Evolutionary conservation across 2,113 vertebrate genomes (phyloP), one percentile per base, ranked within the genome.

Genomic region (Paedocypris sp.): DNA sequence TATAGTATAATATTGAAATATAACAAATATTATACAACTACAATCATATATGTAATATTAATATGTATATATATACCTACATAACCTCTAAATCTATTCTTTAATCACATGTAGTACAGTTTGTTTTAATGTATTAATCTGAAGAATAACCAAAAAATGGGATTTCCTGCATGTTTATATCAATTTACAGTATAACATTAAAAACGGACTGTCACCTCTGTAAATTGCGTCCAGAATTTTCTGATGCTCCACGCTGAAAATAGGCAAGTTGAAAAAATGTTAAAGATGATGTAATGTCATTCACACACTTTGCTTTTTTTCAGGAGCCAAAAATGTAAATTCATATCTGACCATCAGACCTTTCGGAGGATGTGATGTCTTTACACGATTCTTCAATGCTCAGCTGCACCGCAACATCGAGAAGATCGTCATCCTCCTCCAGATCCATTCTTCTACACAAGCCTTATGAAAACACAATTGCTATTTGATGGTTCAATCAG

Each of bases 181-280:
- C 35, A 12, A 16, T 31, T 36, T 6, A 31, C 18, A 13, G n/a
- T 15, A 39, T 35, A 25, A 15, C 15, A 38, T 50, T 26, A 10
- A 23, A 15, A 23, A 20, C 2, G 9, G 32, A 36, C 26, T 45
- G 3, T 70, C 83, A 93, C 87, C 86, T 85, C 81, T 71, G 68
- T 79, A 82, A 68, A 93, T 86, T 26, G 84, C 83, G 33, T 77
- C 52, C n/a, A 83, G 66, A 26, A 92, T 82, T 77, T 83, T 89
- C 71, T 81, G 71, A 20, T 84, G 83, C 74, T 87, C 80, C 38
- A 81, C 70, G 67, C 85, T 88, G 5, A 6, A 60, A 43, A 45
- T 47, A 38, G 45, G 48, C 19, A 63, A 29, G 25, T 49, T 29
- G 33, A 26, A 66, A 65, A 23, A 49, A 28, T 16, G 6, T 33